Percentiles rank a stretch among this genome's conserved stretches.
These are phyloP conservation scores for Gnathonemus echidnorhynchus DNA, from an alignment of 2,113 vertebrate species.

Conservation along the genomic window DNA sequence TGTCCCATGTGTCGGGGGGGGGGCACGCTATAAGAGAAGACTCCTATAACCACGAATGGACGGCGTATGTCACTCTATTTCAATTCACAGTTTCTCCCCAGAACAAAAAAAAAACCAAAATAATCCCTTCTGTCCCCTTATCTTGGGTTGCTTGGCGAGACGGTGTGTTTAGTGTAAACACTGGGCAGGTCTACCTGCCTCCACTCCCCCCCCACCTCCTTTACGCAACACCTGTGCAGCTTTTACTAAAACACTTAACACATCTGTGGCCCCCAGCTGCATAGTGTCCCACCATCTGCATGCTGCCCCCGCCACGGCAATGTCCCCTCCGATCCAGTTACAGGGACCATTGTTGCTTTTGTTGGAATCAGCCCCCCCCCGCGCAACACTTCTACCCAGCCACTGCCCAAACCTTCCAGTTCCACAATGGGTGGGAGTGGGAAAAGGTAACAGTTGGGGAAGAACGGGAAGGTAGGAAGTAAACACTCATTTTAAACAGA, in stretches of 20 bases:
- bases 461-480: not conserved
- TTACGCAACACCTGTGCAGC: conserved; percentile 30
- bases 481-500: not conserved
- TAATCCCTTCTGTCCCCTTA: conserved; percentile 28
- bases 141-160: conserved; percentile 27
- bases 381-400: not conserved
- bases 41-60: not conserved
- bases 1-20: not conserved
- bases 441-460: not conserved
- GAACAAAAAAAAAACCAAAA: not conserved
- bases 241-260: conserved; percentile 58
- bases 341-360: conserved; percentile 5
- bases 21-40: not conserved
- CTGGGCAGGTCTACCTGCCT: conserved; percentile 35
- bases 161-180: conserved; percentile 69
- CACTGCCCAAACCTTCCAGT: not conserved
- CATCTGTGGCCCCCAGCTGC: conserved; percentile 41
- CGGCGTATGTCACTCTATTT: not conserved
- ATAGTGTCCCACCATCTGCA: conserved; percentile 28
- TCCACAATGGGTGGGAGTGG: not conserved
- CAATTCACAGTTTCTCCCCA: not conserved
- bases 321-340: not conserved
- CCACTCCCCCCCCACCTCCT: conserved; percentile 31
- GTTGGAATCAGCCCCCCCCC: not conserved
- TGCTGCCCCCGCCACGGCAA: not conserved